Conservation (phyloP, 2,797 vertebrate genomes). For the Taeniopygia guttata region DNA sequence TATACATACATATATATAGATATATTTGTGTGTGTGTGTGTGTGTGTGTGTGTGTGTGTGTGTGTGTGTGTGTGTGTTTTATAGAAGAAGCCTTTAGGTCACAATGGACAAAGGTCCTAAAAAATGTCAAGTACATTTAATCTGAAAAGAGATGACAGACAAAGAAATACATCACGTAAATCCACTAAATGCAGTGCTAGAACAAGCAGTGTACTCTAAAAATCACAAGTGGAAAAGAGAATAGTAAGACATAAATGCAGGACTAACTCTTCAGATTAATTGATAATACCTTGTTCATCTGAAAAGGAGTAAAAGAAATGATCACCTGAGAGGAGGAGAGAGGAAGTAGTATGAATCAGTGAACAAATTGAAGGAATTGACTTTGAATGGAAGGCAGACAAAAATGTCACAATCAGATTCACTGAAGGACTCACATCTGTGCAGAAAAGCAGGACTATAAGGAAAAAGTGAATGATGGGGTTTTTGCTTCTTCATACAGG, state of each 20-base stretch:
- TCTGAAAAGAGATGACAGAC: not conserved
- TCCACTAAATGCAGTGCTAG: not conserved
- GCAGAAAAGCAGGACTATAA: not conserved
- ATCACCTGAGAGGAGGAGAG: not conserved
- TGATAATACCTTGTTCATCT: slow-evolving; percentile 17
- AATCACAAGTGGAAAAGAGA: not conserved
- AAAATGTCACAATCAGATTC: not conserved
- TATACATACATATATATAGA: not conserved
- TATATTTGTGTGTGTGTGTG: too few relatives aligned
- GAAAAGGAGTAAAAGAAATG: slow-evolving; percentile 9
- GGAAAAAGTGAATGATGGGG: not conserved
- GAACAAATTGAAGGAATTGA: slow-evolving; percentile 34
- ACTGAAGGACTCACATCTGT: not conserved
- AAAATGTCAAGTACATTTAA: not conserved
- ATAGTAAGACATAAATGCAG: not conserved
- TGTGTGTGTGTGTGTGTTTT: not conserved
- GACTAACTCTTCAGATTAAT: slow-evolving; percentile 39
- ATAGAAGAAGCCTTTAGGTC: not conserved
- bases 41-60: too few relatives aligned
- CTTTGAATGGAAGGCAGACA: slow-evolving; percentile 30
- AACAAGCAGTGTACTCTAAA: not conserved
- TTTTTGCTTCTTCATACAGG: not conserved
- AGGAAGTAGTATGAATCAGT: not conserved
- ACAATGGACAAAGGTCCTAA: not conserved
- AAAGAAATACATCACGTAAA: not conserved